Evolutionary conservation across 37 sponge, comb jelly and placozoan genomes (phyloP).

Genomic region (Oopsacas minuta): DNA sequence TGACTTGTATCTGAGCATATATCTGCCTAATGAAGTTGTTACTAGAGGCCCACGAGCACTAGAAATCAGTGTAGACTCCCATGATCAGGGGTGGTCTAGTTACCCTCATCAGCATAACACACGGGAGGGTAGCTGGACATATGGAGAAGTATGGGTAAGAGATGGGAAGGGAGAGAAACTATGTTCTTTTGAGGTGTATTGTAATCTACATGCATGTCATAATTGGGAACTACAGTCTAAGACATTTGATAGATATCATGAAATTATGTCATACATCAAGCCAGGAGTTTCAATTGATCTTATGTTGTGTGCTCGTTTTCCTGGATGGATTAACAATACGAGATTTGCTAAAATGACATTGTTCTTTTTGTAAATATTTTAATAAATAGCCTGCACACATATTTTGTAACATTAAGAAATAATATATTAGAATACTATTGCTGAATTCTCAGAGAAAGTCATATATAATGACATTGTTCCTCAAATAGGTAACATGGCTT

Average conservation of each 20-base stretch:
- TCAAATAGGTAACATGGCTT: no score
- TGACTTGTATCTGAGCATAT: background rate
- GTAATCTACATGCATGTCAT: slow-evolving; percentile 10
- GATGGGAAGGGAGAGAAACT: background rate
- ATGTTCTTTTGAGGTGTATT: background rate
- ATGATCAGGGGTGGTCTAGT: slow-evolving; percentile 1
- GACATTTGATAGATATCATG: background rate
- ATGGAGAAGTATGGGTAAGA: slow-evolving; percentile 6
- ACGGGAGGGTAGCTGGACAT: background rate
- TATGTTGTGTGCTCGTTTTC: background rate
- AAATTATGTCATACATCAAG: background rate
- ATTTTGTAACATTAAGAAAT: no score
- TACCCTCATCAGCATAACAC: background rate
- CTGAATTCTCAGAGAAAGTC: no score
- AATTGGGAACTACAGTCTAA: background rate
- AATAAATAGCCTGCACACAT: no score
- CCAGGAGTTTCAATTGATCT: background rate
- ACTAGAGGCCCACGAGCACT: background rate
- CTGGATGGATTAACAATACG: background rate
- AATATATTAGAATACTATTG: no score
- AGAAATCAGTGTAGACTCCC: background rate
- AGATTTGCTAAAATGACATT: slow-evolving; percentile 12
- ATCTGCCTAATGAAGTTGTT: background rate
- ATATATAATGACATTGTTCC: no score
- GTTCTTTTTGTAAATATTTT: background rate